phyloP scores from a whole-genome alignment of 92 coral and sea anemone genomes.

The Chrysogorgia sp. region DNA sequence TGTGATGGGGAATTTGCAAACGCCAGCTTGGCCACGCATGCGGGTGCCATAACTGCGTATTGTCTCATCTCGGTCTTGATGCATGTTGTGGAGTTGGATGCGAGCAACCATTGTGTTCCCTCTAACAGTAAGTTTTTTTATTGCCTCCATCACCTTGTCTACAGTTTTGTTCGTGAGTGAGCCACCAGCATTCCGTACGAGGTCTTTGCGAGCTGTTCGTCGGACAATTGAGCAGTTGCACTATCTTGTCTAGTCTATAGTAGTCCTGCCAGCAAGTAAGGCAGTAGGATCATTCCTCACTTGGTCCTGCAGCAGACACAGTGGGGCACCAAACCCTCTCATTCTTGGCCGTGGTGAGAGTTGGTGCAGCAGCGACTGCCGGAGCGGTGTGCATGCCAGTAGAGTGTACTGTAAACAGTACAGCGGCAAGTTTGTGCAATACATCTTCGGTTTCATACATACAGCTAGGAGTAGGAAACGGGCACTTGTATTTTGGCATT shows the following conservation, averaged over 20 bases:
- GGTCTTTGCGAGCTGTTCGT: slow-evolving; percentile 74
- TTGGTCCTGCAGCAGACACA: slow-evolving; percentile 56
- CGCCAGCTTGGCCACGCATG: slow-evolving; percentile 6
- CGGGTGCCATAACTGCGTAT: slow-evolving; percentile 58
- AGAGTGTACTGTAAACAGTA: slow-evolving; percentile 57
- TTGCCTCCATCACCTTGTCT: slow-evolving; percentile 55
- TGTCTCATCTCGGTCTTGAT: slow-evolving; percentile 60
- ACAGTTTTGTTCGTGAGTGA: slow-evolving; percentile 60
- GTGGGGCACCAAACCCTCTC: slow-evolving; percentile 51
- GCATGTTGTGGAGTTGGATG: slow-evolving; percentile 67
- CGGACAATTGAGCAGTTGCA: slow-evolving; percentile 64
- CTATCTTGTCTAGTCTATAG: slow-evolving; percentile 54
- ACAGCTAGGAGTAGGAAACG: slow-evolving; percentile 49
- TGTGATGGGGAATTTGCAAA: not conserved
- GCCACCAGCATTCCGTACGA: slow-evolving; percentile 63
- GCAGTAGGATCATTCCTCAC: slow-evolving; percentile 66
- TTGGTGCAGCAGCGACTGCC: slow-evolving; percentile 3
- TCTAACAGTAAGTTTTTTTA: slow-evolving; percentile 57
- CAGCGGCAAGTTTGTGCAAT: slow-evolving; percentile 58
- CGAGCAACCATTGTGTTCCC: slow-evolving; percentile 66
- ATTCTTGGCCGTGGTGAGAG: slow-evolving; percentile 31
- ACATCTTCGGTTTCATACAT: slow-evolving; percentile 46
- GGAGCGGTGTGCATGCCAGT: slow-evolving; percentile 43
- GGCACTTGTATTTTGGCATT: slow-evolving; percentile 56
- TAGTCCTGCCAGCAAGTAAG: slow-evolving; percentile 63